A percentile compares a stretch with the other conserved stretches of the same genome.
Conservation (phyloP, 2,888 invertebrate genomes). For the Bellardia bayeri region DNA sequence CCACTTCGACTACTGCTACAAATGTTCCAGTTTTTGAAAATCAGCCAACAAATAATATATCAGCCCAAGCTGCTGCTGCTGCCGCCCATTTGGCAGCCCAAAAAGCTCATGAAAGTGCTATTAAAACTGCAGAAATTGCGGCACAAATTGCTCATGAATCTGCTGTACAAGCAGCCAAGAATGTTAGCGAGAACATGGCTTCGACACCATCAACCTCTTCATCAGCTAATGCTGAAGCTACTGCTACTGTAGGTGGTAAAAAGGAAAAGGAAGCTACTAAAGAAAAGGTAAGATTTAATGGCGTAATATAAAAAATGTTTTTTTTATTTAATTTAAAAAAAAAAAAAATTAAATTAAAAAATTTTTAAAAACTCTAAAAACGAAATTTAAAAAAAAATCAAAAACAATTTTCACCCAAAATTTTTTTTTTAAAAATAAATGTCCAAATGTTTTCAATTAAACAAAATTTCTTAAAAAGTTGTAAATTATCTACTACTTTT, state of each 20-base stretch:
- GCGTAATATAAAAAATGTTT: too few species aligned
- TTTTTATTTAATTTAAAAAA: too few species aligned
- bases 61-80: conserved; percentile 43
- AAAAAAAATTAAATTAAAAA: too few species aligned
- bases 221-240: conserved; percentile 22
- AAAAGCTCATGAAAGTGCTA: conserved; percentile 31
- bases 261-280: conserved; percentile 32
- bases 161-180: conserved; percentile 47
- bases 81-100: conserved; percentile 49
- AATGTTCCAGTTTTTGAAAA: conserved; percentile 17
- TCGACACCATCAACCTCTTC: conserved; percentile 65
- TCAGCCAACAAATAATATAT: not conserved
- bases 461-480: too few species aligned
- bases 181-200: not conserved
- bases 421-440: too few species aligned
- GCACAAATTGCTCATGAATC: conserved; percentile 64
- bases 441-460: too few species aligned
- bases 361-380: too few species aligned
- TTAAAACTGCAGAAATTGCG: conserved; percentile 65
- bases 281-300: conserved; percentile 40
- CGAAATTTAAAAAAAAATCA: too few species aligned
- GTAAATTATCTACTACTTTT: too few species aligned
- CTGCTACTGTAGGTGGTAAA: not conserved
- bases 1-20: conserved; percentile 14
- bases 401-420: too few species aligned